phyloP scores from a whole-genome alignment of 1,140 invertebrate species.

The Halesus radiatus region DNA sequence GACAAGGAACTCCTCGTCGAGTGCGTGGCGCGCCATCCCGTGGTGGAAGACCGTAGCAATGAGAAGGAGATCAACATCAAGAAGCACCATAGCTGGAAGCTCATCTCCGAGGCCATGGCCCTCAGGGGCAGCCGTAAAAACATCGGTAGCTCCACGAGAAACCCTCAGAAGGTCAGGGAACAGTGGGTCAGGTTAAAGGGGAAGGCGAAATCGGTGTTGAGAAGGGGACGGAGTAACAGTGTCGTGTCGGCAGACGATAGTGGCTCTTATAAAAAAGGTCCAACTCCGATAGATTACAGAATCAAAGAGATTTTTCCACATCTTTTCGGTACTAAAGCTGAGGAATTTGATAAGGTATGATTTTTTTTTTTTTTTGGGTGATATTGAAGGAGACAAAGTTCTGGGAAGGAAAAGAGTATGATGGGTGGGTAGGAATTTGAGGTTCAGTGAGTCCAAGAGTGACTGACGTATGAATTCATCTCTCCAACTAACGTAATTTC shows the following conservation, averaged over 20 bases:
- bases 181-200: slow-evolving; percentile 17
- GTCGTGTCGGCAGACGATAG: not conserved
- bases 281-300: slow-evolving; percentile 15
- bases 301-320: slow-evolving; percentile 15
- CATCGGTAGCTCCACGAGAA: not conserved
- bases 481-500: too few species aligned
- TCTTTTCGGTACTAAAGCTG: not conserved
- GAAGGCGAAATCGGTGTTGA: not conserved
- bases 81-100: slow-evolving; percentile 18
- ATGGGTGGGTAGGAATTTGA: too few species aligned
- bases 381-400: too few species aligned
- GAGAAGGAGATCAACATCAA: slow-evolving; percentile 12
- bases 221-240: not conserved
- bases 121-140: slow-evolving; percentile 2
- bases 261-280: not conserved
- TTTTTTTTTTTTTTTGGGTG: too few species aligned
- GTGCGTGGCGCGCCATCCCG: slow-evolving; percentile 4
- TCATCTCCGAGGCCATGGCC: slow-evolving; percentile 7
- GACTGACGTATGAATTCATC: too few species aligned
- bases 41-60: slow-evolving; percentile 17
- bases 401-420: too few species aligned
- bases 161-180: not conserved
- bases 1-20: slow-evolving; percentile 15
- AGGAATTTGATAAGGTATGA: slow-evolving; percentile 11
- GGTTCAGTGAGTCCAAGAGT: too few species aligned